These are phyloP conservation scores for Agrenia bidenticulata DNA, from an alignment of 2,888 invertebrate species.

Conservation along the genomic window DNA sequence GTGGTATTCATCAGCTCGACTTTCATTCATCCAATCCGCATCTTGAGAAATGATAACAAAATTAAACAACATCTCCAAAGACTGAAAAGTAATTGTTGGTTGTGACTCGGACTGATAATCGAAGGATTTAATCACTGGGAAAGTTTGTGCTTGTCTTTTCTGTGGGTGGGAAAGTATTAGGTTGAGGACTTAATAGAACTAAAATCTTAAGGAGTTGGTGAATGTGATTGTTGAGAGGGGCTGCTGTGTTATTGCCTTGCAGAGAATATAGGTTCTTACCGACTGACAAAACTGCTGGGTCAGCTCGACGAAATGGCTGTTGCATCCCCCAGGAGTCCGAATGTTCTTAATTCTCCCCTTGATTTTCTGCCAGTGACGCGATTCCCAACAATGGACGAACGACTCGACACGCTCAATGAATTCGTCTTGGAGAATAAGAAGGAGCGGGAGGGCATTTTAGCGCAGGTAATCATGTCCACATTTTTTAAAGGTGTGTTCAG, in stretches of 20 bases:
- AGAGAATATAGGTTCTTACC: constrained; percentile 45
- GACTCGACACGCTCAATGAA: constrained; percentile 56
- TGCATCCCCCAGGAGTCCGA: constrained; percentile 43
- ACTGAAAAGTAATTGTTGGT: too few relatives aligned
- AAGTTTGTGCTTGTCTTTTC: too few relatives aligned
- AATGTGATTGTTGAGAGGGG: not conserved
- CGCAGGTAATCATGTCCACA: constrained; percentile 54
- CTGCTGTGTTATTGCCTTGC: not conserved
- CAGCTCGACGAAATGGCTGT: constrained; percentile 53
- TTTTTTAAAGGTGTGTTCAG: not conserved
- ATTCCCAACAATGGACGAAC: constrained; percentile 52
- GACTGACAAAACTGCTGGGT: constrained; percentile 48
- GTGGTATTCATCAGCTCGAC: too few relatives aligned
- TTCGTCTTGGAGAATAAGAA: constrained; percentile 53
- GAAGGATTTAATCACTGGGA: too few relatives aligned
- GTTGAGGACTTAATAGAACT: too few relatives aligned
- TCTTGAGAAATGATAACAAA: too few relatives aligned
- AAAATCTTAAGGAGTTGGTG: not conserved
- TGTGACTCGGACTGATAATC: too few relatives aligned
- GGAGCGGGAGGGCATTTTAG: constrained; percentile 54
- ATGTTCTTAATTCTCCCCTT: constrained; percentile 51
- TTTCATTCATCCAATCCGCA: too few relatives aligned
- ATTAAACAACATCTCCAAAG: too few relatives aligned
- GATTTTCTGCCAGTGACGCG: constrained; percentile 53
- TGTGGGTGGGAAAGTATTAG: not conserved